These are phyloP conservation scores for Dendroctonus valens DNA, from an alignment of 1,140 invertebrate species.

Conservation along the genomic window DNA sequence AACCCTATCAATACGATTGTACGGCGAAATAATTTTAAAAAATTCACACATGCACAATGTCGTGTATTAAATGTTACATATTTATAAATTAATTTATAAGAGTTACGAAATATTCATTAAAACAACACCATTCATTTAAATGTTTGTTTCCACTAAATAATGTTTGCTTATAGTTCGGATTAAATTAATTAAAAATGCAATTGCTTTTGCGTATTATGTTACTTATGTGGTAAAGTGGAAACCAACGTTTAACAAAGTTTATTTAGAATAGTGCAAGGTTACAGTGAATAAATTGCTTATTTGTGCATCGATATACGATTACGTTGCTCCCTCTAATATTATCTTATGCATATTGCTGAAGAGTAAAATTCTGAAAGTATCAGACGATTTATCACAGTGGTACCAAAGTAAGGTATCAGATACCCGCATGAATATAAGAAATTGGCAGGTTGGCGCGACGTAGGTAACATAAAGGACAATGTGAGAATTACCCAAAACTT, in stretches of 20 bases:
- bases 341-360: conserved; percentile 30
- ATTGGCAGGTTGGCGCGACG: background rate
- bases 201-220: too few relatives aligned
- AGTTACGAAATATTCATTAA: background rate
- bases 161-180: too few relatives aligned
- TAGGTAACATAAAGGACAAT: background rate
- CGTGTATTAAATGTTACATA: conserved; percentile 5
- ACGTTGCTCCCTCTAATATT: conserved; percentile 42
- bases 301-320: conserved; percentile 41
- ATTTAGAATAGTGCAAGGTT: conserved; percentile 33
- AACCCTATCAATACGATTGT: conserved; percentile 4
- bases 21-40: conserved; percentile 23
- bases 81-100: background rate
- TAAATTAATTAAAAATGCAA: too few relatives aligned
- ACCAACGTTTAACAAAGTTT: too few relatives aligned
- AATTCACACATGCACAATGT: conserved; percentile 20
- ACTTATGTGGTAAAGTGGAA: too few relatives aligned
- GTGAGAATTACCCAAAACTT: background rate
- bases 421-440: conserved; percentile 3
- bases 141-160: too few relatives aligned
- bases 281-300: conserved; percentile 43
- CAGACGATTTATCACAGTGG: conserved; percentile 34
- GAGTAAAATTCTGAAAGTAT: conserved; percentile 28
- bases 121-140: too few relatives aligned
- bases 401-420: conserved; percentile 13